Conservation (phyloP, 2,113 vertebrate genomes). For the Microcebus lehilahytsara region DNA sequence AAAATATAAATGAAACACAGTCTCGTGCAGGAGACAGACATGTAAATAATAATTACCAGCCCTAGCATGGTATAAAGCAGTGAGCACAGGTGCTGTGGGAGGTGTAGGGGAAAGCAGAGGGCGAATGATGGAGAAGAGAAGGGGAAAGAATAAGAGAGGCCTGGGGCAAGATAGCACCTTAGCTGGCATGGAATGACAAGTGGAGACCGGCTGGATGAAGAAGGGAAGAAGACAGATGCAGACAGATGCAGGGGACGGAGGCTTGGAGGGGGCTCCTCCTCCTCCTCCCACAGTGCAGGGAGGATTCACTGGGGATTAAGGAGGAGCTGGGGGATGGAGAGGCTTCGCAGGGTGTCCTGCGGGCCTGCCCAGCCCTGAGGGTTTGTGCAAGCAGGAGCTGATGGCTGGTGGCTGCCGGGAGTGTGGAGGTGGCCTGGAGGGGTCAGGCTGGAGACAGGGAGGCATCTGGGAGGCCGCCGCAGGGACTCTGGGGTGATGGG, state of each 20-base stretch:
- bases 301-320: background rate
- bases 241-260: background rate
- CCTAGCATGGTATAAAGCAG: background rate
- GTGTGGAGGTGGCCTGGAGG: background rate
- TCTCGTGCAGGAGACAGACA: background rate
- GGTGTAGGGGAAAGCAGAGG: background rate
- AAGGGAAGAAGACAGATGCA: constrained; percentile 5
- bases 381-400: background rate
- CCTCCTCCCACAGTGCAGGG: background rate
- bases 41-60: constrained; percentile 13
- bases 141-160: background rate
- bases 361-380: background rate
- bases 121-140: background rate
- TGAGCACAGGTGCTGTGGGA: fast-evolving
- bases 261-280: background rate
- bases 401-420: background rate
- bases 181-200: background rate
- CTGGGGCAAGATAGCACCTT: background rate
- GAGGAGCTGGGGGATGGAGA: background rate
- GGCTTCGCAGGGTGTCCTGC: too few species aligned
- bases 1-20: background rate
- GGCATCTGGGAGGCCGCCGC: background rate
- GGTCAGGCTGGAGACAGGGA: background rate
- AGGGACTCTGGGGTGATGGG: background rate
- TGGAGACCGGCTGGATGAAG: background rate